Conservation (phyloP, 2,888 invertebrate species). For the Epinotia ramella region DNA sequence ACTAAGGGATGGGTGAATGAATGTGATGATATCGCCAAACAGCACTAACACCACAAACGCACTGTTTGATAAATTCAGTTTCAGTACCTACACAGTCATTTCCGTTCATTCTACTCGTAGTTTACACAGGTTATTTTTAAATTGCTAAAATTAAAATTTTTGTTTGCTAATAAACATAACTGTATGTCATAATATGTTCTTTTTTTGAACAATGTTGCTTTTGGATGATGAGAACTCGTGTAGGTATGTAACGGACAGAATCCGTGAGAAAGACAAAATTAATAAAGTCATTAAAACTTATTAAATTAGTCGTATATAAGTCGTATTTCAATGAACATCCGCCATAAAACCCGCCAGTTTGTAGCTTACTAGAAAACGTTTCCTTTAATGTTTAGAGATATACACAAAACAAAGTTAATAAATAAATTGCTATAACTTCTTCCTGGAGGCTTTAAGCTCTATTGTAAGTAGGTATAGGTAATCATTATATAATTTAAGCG, state of each 20-base stretch:
- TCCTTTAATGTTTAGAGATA: not conserved
- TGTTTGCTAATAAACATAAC: not conserved
- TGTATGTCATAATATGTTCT: not conserved
- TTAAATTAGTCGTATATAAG: conserved; percentile 11
- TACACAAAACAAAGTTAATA: too few relatives aligned
- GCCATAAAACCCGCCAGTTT: conserved; percentile 3
- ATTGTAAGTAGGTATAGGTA: too few relatives aligned
- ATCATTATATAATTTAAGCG: too few relatives aligned
- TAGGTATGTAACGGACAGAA: not conserved
- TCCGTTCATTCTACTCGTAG: too few relatives aligned
- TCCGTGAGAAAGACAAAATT: conserved; percentile 8
- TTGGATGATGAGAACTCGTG: not conserved
- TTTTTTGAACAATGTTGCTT: not conserved
- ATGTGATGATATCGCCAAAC: too few relatives aligned
- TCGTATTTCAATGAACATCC: conserved; percentile 14
- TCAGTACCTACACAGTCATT: too few relatives aligned
- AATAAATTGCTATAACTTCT: too few relatives aligned
- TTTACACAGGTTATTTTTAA: too few relatives aligned
- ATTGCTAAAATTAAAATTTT: not conserved
- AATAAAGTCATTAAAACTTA: conserved; percentile 3
- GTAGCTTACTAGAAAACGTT: not conserved
- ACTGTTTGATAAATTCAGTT: too few relatives aligned
- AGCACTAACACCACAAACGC: too few relatives aligned
- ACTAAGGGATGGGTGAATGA: too few relatives aligned
- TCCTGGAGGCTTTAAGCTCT: too few relatives aligned